A percentile compares a stretch with the other conserved stretches of the same genome.
These are phyloP conservation scores for Callyntrura guangdongensis DNA, from an alignment of 2,888 invertebrate genomes.

Conservation along the genomic window DNA sequence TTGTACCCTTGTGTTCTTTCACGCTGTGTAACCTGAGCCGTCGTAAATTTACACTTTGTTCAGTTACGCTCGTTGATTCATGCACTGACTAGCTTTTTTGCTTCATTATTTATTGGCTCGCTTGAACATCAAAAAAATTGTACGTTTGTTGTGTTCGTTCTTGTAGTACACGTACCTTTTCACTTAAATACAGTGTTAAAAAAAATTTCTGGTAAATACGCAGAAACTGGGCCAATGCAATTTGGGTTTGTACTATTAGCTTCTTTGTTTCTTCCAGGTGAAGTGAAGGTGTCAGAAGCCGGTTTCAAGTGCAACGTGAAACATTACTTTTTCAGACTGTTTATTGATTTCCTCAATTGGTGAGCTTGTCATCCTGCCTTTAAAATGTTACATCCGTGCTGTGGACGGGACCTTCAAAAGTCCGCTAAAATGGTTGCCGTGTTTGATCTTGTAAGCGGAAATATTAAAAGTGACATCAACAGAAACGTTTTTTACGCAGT, in stretches of 20 bases:
- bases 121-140: no score
- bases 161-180: no score
- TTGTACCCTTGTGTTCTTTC: not conserved
- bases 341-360: not conserved
- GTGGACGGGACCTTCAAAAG: constrained; percentile 76
- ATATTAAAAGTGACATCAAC: not conserved
- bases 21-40: no score
- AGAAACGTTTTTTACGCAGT: not conserved
- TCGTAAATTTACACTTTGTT: not conserved
- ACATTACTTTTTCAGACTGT: not conserved
- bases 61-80: no score
- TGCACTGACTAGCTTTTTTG: no score
- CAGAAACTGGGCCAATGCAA: constrained; percentile 6
- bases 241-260: not conserved
- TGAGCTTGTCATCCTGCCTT: not conserved
- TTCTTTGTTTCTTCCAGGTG: constrained; percentile 41
- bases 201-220: not conserved
- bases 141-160: no score
- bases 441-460: constrained; percentile 73
- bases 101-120: no score
- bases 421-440: constrained; percentile 76
- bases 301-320: not conserved
- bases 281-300: constrained; percentile 31
- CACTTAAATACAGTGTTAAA: not conserved
- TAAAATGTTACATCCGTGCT: constrained; percentile 75